A percentile compares a stretch with the other conserved stretches of the same genome.
These are phyloP conservation scores for Scaptomyza caliginosa DNA, from an alignment of 2,888 invertebrate genomes.

Conservation along the genomic window DNA sequence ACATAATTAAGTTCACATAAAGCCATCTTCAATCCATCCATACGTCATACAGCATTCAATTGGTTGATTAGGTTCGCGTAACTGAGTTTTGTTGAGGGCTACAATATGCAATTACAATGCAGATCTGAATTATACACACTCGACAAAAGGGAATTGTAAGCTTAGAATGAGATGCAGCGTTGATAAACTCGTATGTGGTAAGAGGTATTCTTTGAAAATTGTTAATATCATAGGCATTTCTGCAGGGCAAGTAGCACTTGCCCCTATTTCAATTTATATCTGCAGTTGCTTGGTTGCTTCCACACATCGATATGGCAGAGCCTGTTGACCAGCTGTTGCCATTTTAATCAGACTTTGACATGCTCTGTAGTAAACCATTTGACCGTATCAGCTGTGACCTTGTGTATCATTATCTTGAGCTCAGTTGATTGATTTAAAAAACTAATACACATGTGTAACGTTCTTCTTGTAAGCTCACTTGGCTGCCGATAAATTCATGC, in stretches of 20 bases:
- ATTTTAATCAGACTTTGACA: slow-evolving; percentile 23
- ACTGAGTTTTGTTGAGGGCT: neutral
- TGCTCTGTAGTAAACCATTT: slow-evolving; percentile 2
- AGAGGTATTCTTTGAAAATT: neutral
- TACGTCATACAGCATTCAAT: neutral
- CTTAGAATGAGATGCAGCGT: neutral
- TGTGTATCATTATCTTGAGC: neutral
- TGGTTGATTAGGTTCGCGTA: neutral
- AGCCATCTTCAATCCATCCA: neutral
- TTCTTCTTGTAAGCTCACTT: neutral
- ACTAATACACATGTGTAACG: neutral
- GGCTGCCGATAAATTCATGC: neutral
- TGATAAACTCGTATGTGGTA: neutral
- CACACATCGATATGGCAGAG: slow-evolving; percentile 1
- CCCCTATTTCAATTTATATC: slow-evolving; percentile 18
- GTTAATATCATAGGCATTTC: neutral
- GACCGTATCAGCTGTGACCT: slow-evolving; percentile 1
- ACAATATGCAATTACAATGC: slow-evolving; percentile 13
- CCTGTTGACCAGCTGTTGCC: slow-evolving; percentile 14
- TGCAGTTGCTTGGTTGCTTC: slow-evolving; percentile 4
- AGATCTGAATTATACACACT: neutral
- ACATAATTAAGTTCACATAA: neutral
- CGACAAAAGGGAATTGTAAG: neutral
- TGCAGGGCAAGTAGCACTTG: neutral
- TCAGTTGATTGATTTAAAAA: neutral